Base-by-base conservation (phyloP, 2,888 invertebrate species). In the Dasysyrphus tricinctus region DNA sequence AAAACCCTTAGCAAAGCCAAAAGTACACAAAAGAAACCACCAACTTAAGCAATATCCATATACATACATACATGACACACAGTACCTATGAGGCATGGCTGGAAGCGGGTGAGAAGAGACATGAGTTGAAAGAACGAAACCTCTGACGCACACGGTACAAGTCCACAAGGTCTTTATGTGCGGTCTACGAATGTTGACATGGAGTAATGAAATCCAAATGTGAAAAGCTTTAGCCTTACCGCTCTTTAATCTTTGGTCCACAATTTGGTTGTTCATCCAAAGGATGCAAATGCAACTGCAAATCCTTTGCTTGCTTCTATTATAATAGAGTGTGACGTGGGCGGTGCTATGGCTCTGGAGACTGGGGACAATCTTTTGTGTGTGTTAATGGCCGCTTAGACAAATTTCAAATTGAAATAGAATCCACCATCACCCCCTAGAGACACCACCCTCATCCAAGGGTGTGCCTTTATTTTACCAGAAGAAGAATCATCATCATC, bases 151-250 rank as follows among this genome's bases (percentile, higher is more conserved):
- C 63, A 59, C 47, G 42, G 70, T 54, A 59, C 51, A 63, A 49
- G 67, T 63, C 83, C 80, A 72, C 73, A 72, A 72, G 57, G 49
- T 51, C 51, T 84, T 76, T 76, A 29, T 54, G 19, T 51, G 74
- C 75, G 80, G 67, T 69, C 51, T 51, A 39, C 57, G 32, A 69
- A 24, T 80, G 80, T 80, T 85, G 84, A 76, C 84, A 73, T 77
- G 54, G 67, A 69, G 76, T 73, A 85, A 80, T 80, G 84, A 80
- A 85, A 85, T 80, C 51, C 69, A 67, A 77, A 73, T 73, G 76
- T 61, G 49, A 73, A 80, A 42, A 70, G 80, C 63, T 79, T 51
- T 42, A 39, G 49, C 39, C 39, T 34, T 51, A 72, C 70, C 74
- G 42, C 57, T 84, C 83, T 80, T 75, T 80, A 84, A 84, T 80